Evolutionary conservation across 37 sponge, comb jelly and placozoan species (phyloP).

Genomic region (Aphrocallistes beatrix): DNA sequence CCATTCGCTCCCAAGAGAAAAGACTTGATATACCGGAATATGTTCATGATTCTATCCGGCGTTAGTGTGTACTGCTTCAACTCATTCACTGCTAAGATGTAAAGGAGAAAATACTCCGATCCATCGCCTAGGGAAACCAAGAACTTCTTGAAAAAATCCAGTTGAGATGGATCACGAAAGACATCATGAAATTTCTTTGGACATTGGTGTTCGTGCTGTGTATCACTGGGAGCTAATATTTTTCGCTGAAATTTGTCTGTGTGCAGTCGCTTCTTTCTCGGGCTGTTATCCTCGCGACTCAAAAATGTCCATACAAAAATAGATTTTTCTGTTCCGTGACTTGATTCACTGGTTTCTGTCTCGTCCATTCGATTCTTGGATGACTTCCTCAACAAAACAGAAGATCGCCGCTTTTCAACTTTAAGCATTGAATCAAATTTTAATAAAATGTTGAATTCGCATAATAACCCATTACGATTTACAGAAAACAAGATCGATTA

Average conservation of each 20-base stretch:
- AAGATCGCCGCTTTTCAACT: too few species aligned
- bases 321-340: too few species aligned
- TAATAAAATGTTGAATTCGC: too few species aligned
- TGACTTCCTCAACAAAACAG: too few species aligned
- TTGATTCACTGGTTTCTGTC: too few species aligned
- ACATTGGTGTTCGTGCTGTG: neutral
- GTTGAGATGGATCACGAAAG: neutral
- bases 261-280: neutral
- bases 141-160: neutral
- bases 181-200: neutral
- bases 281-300: constrained; percentile 8
- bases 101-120: neutral
- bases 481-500: too few species aligned
- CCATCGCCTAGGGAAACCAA: neutral
- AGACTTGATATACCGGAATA: neutral
- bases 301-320: neutral
- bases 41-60: neutral
- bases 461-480: too few species aligned
- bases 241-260: constrained; percentile 2
- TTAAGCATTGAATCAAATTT: too few species aligned
- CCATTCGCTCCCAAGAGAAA: neutral
- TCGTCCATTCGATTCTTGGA: too few species aligned
- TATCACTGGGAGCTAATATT: neutral
- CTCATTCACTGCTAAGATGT: constrained; percentile 12
- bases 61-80: neutral